These are phyloP conservation scores for Anoura caudifer DNA, from an alignment of 2,113 vertebrate genomes.

Conservation along the genomic window DNA sequence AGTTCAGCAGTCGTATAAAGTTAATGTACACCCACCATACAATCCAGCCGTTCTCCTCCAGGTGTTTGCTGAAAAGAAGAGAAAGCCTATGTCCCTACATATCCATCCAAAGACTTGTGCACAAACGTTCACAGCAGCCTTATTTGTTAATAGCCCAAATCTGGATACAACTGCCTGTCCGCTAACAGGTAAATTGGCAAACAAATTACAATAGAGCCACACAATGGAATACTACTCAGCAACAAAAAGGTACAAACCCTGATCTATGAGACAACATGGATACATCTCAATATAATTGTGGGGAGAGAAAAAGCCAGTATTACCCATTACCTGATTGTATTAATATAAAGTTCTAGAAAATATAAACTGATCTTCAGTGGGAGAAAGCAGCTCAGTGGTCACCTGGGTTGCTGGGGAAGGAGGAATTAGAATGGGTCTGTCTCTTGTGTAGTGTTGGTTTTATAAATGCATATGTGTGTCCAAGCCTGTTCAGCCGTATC, in stretches of 20 bases:
- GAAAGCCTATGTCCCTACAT: neutral
- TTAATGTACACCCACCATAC: neutral
- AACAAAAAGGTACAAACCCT: neutral
- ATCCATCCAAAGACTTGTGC: neutral
- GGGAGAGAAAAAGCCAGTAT: neutral
- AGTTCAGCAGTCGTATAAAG: neutral
- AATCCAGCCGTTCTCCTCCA: neutral
- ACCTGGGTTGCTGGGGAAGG: neutral
- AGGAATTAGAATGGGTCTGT: neutral
- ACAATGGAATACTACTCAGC: neutral
- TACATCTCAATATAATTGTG: neutral
- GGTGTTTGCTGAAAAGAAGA: neutral
- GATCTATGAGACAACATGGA: neutral
- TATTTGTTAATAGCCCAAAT: neutral
- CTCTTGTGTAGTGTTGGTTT: neutral
- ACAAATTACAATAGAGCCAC: neutral
- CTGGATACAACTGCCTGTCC: neutral
- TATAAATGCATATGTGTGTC: neutral
- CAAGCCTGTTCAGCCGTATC: neutral
- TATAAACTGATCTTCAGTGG: neutral
- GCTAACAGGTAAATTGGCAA: neutral
- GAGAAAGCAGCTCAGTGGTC: neutral
- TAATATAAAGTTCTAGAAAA: slow-evolving; percentile 7
- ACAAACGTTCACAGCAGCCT: neutral
- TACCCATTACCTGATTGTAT: too few relatives aligned